Evolutionary conservation across 2,113 vertebrate species (phyloP).

Genomic region (Otis tarda): DNA sequence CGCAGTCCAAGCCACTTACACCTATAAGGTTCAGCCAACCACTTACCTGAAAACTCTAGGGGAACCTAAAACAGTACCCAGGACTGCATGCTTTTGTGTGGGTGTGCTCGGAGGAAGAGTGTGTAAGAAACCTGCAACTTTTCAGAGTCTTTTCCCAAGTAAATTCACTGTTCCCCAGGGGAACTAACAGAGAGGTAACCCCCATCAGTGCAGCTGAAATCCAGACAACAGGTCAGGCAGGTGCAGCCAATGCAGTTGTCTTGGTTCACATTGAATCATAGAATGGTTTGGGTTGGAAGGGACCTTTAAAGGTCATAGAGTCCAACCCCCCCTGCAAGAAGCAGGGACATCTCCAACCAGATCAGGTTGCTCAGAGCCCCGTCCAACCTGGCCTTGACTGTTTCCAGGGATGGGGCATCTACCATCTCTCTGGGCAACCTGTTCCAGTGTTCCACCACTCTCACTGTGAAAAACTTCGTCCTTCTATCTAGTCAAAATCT

Average conservation of each 20-base stretch:
- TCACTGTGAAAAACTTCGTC: no score
- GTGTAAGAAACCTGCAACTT: not conserved
- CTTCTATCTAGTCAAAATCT: no score
- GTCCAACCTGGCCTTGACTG: no score
- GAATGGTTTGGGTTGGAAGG: no score
- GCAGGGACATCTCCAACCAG: no score
- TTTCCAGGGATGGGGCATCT: no score
- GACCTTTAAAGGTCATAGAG: no score
- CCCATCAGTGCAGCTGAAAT: not conserved
- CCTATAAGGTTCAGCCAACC: not conserved
- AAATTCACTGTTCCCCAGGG: not conserved
- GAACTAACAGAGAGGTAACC: not conserved
- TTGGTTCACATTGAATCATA: not conserved
- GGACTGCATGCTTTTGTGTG: rapidly evolving
- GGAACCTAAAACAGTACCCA: not conserved
- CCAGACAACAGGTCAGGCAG: not conserved
- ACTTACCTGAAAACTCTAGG: no score
- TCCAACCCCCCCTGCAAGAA: no score
- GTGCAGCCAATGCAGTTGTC: not conserved
- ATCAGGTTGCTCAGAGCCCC: no score
- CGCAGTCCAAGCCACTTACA: not conserved
- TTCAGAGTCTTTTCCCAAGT: not conserved
- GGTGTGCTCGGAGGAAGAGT: not conserved
- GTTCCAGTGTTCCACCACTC: no score
- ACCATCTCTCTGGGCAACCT: no score